These are phyloP conservation scores for Linurgus olivaceus DNA, from an alignment of 2,797 vertebrate genomes.

Conservation along the genomic window DNA sequence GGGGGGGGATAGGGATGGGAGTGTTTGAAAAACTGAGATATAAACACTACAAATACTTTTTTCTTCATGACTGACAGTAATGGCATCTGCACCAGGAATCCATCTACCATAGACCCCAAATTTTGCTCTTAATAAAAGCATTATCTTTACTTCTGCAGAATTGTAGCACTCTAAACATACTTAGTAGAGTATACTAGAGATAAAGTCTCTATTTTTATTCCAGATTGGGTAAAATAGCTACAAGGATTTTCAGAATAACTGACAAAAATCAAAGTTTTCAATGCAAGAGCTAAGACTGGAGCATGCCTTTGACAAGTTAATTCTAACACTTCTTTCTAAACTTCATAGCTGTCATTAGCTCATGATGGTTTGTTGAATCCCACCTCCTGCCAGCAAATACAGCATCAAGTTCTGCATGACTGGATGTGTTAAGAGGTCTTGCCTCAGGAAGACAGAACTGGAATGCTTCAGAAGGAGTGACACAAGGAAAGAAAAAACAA, in stretches of 20 bases:
- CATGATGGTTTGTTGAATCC: not conserved
- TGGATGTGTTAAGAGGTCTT: not conserved
- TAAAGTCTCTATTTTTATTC: not conserved
- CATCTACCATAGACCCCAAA: not conserved
- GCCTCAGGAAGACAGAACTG: not conserved
- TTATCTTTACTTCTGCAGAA: not conserved
- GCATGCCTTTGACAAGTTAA: not conserved
- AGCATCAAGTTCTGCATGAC: not conserved
- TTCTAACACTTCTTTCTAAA: not conserved
- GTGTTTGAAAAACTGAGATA: not conserved
- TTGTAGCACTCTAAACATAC: not conserved
- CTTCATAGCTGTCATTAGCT: not conserved
- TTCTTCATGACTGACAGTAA: not conserved
- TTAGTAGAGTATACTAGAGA: not conserved
- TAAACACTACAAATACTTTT: not conserved
- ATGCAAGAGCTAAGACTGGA: not conserved
- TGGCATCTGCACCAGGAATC: not conserved
- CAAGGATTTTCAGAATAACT: not conserved
- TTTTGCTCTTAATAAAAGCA: not conserved
- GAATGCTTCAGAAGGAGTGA: not conserved
- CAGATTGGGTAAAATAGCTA: not conserved
- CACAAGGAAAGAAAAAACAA: not conserved
- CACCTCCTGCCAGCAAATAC: not conserved
- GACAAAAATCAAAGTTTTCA: not conserved
- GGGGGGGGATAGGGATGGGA: not conserved